Evolutionary conservation across 2,888 invertebrate species (phyloP), one percentile per base, ranked within the genome.

Genomic region (Sphecodes monilicornis): DNA sequence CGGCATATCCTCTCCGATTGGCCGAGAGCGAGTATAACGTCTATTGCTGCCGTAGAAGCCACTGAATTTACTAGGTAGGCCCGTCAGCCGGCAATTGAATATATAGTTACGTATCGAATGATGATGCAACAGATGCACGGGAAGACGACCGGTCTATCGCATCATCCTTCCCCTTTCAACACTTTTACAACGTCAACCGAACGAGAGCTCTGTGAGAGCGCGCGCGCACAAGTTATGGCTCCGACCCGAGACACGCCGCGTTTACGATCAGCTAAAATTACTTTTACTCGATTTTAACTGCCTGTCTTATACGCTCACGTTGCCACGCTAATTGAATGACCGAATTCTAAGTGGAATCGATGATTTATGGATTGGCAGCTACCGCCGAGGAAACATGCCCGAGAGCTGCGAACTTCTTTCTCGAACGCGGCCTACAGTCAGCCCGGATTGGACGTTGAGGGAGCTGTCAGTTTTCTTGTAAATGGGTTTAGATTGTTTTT

Each of bases 41-140:
- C 50, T 54, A 70, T n/a, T 41, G 78, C 69, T 66, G 54, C 69
- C 64, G 77, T 68, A 73, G 80, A 77, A 71, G 82, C 81, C 81
- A 70, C 82, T 86, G 84, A 82, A 87, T 90, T 91, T 89, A 87
- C 39, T 85, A 82, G 86, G 83, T 86, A 89, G 86, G 82, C 85
- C 86, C 76, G 81, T 88, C 78, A 78, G 60, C 74, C 79, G 81
- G 91, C 91, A 93, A 93, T 93, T 91, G 93, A 89, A n/a, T 54
- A n/a, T 54, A 91, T 89, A 92, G 92, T 93, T 92, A 92, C 90
- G 92, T 89, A 91, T 89, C 92, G 90, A 88, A 89, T 87, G 84
- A 84, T 85, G 85, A 83, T 80, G 85, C 83, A 80, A 74, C 79
- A 79, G 78, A 83, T 68, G 81, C 68, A 82, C 71, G 60, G 16